Evolutionary conservation across 2,888 invertebrate genomes (phyloP), one percentile per base, ranked within the genome.

Genomic region (Alitta virens): DNA sequence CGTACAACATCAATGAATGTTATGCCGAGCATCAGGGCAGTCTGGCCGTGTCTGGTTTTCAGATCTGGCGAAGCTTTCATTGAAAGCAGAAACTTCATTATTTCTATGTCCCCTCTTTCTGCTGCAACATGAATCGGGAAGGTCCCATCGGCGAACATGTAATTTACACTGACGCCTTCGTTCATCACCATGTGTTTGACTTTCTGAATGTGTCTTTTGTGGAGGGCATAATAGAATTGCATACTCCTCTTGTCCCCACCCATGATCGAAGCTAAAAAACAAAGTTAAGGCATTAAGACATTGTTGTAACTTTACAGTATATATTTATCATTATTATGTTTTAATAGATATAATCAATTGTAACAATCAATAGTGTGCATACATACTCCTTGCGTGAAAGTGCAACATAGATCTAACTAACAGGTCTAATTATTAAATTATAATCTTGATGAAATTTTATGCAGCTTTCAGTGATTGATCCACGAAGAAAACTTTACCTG

Each of bases 71-170:
- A 23, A 16, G 54, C 51, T 7, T 25, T 42, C 23, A 60, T 23
- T 0, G 60, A 43, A 9, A 65, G 54, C 12, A 65, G 57, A 26
- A 63, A 57, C 42, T 63, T 49, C 14, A 63, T n/a, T 14, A 46
- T 56, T 24, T 65, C 60, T 0, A 59, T 52, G 24, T 65, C 61
- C 1, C 50, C 59, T 2, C 43, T 57, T 21, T 63, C 65, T 2
- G 65, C 63, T 3, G 60, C 63, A 12, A 65, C 58, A 43, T 65
- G 65, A 2, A 63, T 26, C 0, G 65, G 65, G 54, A 23, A 65
- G 24, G 63, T 56, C 16, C 63, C 61, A 40, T 65, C 65, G 1
- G 54, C 53, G 26, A 65, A 63, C 54, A 58, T 54, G 55, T 60
- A 56, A 51, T 65, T 63, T 18, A 60, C 63, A 14, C 26, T 18